These are phyloP conservation scores for Musca vetustissima DNA, from an alignment of 1,140 invertebrate species.

Conservation along the genomic window DNA sequence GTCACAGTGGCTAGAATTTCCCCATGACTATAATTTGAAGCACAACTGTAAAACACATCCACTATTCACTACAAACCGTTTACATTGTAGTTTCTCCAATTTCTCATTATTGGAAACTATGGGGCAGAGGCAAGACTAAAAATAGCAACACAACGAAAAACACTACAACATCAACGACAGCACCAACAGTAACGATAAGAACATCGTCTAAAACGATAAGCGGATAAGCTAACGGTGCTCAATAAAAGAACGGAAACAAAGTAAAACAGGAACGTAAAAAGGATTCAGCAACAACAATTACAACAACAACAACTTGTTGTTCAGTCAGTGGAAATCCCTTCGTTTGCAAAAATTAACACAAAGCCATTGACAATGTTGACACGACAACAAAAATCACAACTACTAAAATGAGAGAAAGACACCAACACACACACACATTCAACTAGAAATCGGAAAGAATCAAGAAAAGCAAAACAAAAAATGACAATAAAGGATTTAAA, in stretches of 20 bases:
- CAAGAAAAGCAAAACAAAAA: neutral
- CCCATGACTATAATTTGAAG: no score
- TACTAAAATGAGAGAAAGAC: neutral
- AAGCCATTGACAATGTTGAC: neutral
- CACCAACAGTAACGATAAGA: neutral
- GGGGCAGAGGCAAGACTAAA: neutral
- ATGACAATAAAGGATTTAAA: neutral
- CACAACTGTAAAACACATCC: no score
- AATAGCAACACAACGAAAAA: neutral
- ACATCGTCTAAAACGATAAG: neutral
- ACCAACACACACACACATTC: no score
- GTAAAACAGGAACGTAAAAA: no score
- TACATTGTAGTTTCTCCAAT: no score
- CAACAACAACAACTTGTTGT: neutral
- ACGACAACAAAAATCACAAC: no score
- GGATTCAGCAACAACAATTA: neutral
- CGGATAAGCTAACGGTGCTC: conserved; percentile 1
- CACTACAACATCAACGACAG: no score
- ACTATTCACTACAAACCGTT: no score
- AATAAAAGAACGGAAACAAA: no score
- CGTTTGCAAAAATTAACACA: neutral
- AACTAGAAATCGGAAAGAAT: no score
- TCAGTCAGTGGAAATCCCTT: neutral
- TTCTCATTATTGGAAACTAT: no score
- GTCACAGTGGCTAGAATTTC: no score